Conservation (phyloP, 2,113 vertebrate species). For the Syngnathoides biaculeatus region DNA sequence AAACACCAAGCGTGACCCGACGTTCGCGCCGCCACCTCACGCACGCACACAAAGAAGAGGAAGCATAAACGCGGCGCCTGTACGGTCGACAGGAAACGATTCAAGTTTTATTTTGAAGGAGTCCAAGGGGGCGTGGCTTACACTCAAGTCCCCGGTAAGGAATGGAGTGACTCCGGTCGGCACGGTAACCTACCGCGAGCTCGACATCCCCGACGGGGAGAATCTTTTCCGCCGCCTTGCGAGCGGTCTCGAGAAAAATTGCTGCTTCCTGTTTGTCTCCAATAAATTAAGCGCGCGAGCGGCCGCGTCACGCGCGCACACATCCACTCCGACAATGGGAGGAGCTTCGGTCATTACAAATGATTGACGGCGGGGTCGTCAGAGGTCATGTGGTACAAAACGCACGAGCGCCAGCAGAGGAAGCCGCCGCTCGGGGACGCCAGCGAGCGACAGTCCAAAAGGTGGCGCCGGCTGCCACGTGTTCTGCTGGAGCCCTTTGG, state of each 20-base stretch:
- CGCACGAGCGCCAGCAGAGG: slow-evolving; percentile 32
- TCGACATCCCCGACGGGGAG: not conserved
- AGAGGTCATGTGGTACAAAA: slow-evolving; percentile 34
- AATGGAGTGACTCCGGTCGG: not conserved
- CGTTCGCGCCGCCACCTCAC: too few species aligned
- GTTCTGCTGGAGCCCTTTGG: slow-evolving; percentile 42
- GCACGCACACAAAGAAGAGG: not conserved
- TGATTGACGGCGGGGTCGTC: not conserved
- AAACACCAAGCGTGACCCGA: not conserved
- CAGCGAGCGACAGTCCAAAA: slow-evolving; percentile 59
- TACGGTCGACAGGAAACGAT: slow-evolving; percentile 1
- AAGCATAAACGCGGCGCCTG: not conserved
- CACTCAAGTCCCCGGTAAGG: not conserved
- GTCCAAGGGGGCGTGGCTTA: not conserved
- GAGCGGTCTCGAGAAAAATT: not conserved
- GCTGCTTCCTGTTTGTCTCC: not conserved
- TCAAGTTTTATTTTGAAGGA: slow-evolving; percentile 5
- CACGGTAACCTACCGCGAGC: not conserved
- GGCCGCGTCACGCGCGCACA: not conserved
- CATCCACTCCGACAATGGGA: slow-evolving; percentile 31
- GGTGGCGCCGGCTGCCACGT: not conserved
- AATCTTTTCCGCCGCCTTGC: not conserved
- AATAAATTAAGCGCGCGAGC: not conserved
- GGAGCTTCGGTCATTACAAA: not conserved
- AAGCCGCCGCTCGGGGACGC: slow-evolving; percentile 13